Percentiles rank a stretch among this genome's conserved stretches.
Conservation (phyloP, 1,140 invertebrate genomes). For the Protaetia brevitarsis region DNA sequence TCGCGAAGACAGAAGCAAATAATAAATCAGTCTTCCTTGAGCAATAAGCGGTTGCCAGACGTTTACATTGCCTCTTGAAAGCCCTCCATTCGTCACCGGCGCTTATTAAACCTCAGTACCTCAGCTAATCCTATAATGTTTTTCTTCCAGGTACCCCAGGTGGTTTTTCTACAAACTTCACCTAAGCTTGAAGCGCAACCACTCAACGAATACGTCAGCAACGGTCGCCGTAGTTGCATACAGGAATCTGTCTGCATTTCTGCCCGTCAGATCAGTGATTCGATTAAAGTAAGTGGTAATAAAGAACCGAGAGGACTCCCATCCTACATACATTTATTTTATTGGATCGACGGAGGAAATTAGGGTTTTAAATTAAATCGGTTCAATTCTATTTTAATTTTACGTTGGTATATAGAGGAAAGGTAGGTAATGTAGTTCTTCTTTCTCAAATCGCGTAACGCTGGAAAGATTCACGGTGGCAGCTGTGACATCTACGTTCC, state of each 20-base stretch:
- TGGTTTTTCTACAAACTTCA: conserved; percentile 22
- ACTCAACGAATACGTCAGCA: conserved; percentile 34
- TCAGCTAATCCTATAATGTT: background rate
- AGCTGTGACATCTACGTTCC: too few species aligned
- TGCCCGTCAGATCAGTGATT: conserved; percentile 52
- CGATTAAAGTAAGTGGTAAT: conserved; percentile 52
- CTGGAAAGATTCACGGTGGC: too few species aligned
- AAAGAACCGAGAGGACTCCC: background rate
- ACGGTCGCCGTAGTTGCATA: conserved; percentile 52
- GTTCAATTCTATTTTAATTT: background rate
- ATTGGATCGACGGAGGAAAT: background rate
- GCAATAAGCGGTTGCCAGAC: too few species aligned
- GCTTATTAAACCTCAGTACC: background rate
- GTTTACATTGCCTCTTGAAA: too few species aligned
- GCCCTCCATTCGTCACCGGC: too few species aligned
- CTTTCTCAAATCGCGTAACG: too few species aligned
- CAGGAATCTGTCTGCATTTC: conserved; percentile 53
- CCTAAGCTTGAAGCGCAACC: background rate
- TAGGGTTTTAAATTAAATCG: background rate
- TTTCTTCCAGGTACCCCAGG: background rate
- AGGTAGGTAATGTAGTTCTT: too few species aligned
- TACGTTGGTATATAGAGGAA: too few species aligned
- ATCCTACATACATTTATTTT: background rate
- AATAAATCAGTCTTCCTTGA: too few species aligned
- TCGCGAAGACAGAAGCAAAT: too few species aligned